A percentile compares a stretch with the other conserved stretches of the same genome.
phyloP scores from a whole-genome alignment of 2,888 invertebrate species.

The Crepidodera aurea region DNA sequence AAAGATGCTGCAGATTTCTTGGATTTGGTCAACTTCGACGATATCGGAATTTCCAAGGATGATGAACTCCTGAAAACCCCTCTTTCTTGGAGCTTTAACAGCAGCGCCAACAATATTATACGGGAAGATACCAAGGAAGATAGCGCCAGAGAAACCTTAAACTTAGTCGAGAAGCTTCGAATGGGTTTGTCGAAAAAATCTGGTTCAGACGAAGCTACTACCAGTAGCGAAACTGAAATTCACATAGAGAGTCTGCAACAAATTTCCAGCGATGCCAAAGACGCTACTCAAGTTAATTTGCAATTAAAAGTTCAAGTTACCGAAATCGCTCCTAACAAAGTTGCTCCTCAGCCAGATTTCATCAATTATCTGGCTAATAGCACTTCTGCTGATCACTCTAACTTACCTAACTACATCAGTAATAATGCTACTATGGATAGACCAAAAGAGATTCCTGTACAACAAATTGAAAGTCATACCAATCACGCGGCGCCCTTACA shows the following conservation, averaged over 20 bases:
- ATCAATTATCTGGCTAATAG: slow-evolving; percentile 20
- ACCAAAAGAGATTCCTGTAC: slow-evolving; percentile 47
- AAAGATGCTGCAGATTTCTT: slow-evolving; percentile 67
- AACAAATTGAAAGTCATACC: slow-evolving; percentile 53
- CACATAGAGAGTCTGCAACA: slow-evolving; percentile 54
- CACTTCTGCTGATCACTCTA: not conserved
- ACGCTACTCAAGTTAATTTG: slow-evolving; percentile 46
- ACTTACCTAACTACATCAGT: slow-evolving; percentile 47
- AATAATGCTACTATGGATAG: slow-evolving; percentile 55
- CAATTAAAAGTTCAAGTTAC: slow-evolving; percentile 49
- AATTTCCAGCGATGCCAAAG: slow-evolving; percentile 41
- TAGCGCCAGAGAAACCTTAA: slow-evolving; percentile 82
- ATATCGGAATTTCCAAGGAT: slow-evolving; percentile 70
- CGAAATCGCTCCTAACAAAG: slow-evolving; percentile 36
- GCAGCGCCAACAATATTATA: slow-evolving; percentile 67
- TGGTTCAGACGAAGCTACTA: slow-evolving; percentile 58
- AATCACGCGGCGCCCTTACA: slow-evolving; percentile 60
- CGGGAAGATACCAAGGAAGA: slow-evolving; percentile 84
- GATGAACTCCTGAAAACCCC: slow-evolving; percentile 69
- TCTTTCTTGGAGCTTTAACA: slow-evolving; percentile 69
- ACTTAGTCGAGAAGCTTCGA: slow-evolving; percentile 84
- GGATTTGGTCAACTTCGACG: slow-evolving; percentile 66
- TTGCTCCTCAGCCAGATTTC: slow-evolving; percentile 33
- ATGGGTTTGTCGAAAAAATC: slow-evolving; percentile 76
- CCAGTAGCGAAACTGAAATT: slow-evolving; percentile 55